Evolutionary conservation across 2,113 vertebrate species (phyloP), one percentile per base, ranked within the genome.

Genomic region (Fregata magnificens): DNA sequence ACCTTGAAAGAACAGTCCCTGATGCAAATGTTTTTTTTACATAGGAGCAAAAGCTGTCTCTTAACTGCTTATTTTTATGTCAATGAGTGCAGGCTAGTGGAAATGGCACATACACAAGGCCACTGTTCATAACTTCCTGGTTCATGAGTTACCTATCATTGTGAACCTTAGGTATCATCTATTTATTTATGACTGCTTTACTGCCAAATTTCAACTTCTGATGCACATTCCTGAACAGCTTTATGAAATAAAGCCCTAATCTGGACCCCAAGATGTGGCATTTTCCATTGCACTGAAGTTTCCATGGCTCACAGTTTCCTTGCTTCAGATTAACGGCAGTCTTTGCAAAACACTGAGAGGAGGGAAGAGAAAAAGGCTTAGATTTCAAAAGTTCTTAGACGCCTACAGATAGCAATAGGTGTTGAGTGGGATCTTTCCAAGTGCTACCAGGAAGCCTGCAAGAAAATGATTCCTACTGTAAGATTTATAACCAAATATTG

Each of bases 321-420:
- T 91, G 40, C 65, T 61, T 63, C 45, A 94, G 56, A 76, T 80
- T 78, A 81, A 86, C 13, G 42, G 21, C 42, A 82, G 15, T 65
- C 65, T 90, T 93, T 84, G 76, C 59, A 93, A 95, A 95, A 91
- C 40, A 79, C n/a, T 84, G 72, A 79, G 73, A 81, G 66, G 65
- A 91, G n/a, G 52, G 72, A 92, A 90, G 71, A 83, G 67, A 90
- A 93, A 93, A 91, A 52, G 40, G 67, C 66, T 91, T 94, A 92
- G 65, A 69, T 71, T 88, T 88, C 85, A 78, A 63, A 94, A 86
- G 76, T 31, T 95, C 78, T 83, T 59, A 61, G 65, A 88, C 0
- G 1, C 88, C 85, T 86, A 90, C 67, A 94, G 86, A 79, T 29
- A 84, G n/a, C 0, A 2, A 88, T 81, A 93, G 72, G 55, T 91